Conservation (phyloP, 2,888 invertebrate genomes). For the Synergus japonicus region DNA sequence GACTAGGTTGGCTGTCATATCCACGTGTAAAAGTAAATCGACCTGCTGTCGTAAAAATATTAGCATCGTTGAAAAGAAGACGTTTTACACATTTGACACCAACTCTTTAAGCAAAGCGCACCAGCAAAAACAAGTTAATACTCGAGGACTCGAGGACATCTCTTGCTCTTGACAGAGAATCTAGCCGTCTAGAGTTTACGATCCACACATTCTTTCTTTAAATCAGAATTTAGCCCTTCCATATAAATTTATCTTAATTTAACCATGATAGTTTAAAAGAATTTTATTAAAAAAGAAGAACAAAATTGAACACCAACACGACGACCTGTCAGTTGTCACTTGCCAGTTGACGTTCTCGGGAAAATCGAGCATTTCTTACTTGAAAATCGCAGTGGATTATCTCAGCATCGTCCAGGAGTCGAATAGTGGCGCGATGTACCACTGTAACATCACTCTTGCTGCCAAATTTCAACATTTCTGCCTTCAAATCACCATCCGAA, state of each 20-base stretch:
- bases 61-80: not conserved
- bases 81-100: not conserved
- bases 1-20: conserved; percentile 5
- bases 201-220: not conserved
- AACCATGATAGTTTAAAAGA: not conserved
- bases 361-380: conserved; percentile 77
- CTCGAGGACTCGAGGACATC: not conserved
- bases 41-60: not conserved
- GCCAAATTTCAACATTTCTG: conserved; percentile 79
- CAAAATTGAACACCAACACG: not conserved
- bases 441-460: conserved; percentile 78
- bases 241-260: not conserved
- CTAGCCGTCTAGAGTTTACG: not conserved
- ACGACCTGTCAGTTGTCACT: conserved; percentile 25
- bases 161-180: conserved; percentile 17
- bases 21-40: conserved; percentile 8
- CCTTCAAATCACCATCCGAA: conserved; percentile 71
- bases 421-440: conserved; percentile 83
- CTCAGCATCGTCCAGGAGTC: conserved; percentile 93
- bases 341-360: not conserved
- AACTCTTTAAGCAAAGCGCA: not conserved
- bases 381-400: conserved; percentile 96
- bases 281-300: not conserved
- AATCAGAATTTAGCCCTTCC: not conserved
- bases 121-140: conserved; percentile 19